phyloP scores from a whole-genome alignment of 2,888 invertebrate species.

The Osedax frankpressi region DNA sequence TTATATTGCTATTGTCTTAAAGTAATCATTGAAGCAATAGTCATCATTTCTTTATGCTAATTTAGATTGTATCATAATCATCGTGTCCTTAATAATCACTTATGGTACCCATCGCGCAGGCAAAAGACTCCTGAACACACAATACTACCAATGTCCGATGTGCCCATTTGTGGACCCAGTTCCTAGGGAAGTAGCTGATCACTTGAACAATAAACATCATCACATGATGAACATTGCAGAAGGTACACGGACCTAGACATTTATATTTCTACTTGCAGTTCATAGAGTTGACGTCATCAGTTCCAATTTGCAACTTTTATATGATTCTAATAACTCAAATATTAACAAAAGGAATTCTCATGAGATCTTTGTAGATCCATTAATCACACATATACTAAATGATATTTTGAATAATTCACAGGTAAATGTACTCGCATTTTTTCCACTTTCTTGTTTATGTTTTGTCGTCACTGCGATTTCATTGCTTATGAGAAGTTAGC shows the following conservation, averaged over 20 bases:
- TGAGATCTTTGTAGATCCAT: no score
- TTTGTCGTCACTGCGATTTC: slow-evolving; percentile 13
- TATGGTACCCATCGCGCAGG: neutral
- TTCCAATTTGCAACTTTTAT: no score
- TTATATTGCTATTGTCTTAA: no score
- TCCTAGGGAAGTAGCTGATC: slow-evolving; percentile 6
- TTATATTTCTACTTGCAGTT: neutral
- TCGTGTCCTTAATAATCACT: no score
- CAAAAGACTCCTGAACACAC: neutral
- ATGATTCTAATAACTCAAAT: no score
- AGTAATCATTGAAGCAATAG: no score
- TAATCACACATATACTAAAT: no score
- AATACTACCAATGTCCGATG: slow-evolving; percentile 8
- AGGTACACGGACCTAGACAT: neutral
- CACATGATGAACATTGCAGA: slow-evolving; percentile 6
- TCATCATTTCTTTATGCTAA: no score
- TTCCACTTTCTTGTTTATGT: slow-evolving; percentile 10
- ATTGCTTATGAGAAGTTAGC: slow-evolving; percentile 9
- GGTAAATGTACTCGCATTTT: slow-evolving; percentile 8
- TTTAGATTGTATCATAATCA: no score
- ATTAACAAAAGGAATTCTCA: no score
- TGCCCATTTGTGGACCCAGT: slow-evolving; percentile 6
- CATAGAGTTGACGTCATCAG: no score
- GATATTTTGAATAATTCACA: no score
- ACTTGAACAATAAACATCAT: slow-evolving; percentile 1